phyloP scores from a whole-genome alignment of 1,140 invertebrate species.

The Aphaenogaster floridana region DNA sequence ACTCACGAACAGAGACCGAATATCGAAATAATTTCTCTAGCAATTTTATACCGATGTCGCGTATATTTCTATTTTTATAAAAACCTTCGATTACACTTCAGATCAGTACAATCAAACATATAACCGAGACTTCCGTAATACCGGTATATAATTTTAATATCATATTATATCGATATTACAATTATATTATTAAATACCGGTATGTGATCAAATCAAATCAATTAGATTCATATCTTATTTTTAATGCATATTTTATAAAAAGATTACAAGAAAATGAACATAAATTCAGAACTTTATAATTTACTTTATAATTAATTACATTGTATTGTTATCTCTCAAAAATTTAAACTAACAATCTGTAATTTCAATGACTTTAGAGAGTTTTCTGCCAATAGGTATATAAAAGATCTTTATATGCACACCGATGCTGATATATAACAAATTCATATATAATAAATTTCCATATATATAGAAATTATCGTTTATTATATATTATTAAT shows the following conservation, averaged over 20 bases:
- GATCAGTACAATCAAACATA: background rate
- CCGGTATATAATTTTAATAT: background rate
- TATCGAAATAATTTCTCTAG: background rate
- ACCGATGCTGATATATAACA: no score
- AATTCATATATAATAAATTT: no score
- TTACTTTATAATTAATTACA: slow-evolving; percentile 2
- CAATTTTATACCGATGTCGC: background rate
- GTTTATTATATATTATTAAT: no score
- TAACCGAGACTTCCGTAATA: background rate
- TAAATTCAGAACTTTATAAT: background rate
- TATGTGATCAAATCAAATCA: no score
- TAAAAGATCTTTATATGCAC: no score
- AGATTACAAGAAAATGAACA: background rate
- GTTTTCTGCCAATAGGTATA: no score
- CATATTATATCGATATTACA: background rate
- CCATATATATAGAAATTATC: no score
- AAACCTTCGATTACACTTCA: background rate
- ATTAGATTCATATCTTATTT: background rate
- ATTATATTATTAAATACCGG: background rate
- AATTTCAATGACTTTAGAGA: background rate
- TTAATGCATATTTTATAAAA: background rate
- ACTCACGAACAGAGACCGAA: background rate
- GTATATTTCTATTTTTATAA: background rate
- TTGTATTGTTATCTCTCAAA: background rate
- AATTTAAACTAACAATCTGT: background rate